phyloP scores from a whole-genome alignment of 2,113 vertebrate species.

The Sarotherodon lohbergeri region DNA sequence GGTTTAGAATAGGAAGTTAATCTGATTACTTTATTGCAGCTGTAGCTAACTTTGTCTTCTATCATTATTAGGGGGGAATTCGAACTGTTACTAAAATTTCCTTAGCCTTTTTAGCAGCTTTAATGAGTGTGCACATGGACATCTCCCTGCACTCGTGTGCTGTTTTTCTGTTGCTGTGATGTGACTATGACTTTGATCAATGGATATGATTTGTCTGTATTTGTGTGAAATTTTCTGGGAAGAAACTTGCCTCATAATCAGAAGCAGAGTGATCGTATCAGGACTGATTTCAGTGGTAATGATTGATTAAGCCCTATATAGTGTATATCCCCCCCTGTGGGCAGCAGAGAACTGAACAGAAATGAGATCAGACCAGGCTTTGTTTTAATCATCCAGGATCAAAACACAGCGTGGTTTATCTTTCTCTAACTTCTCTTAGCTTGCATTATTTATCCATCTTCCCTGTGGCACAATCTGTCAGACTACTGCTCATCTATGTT shows the following conservation, averaged over 20 bases:
- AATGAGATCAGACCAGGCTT: not conserved
- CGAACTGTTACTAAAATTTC: not conserved
- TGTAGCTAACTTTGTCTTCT: not conserved
- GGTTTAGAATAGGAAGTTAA: not conserved
- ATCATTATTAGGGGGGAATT: not conserved
- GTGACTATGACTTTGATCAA: not conserved
- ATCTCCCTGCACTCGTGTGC: accelerated
- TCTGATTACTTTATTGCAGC: accelerated
- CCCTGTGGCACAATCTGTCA: not conserved
- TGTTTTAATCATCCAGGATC: not conserved
- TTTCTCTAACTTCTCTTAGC: not conserved
- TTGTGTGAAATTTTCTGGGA: not conserved
- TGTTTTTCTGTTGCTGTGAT: not conserved
- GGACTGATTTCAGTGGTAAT: not conserved
- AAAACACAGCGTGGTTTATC: not conserved
- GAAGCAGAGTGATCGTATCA: not conserved
- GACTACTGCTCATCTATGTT: not conserved
- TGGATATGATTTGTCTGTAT: not conserved
- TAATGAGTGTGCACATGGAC: not conserved
- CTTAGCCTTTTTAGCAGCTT: not conserved
- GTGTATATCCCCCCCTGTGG: not conserved
- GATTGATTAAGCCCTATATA: not conserved
- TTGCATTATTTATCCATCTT: not conserved
- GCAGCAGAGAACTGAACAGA: not conserved
- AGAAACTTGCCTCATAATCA: not conserved